Evolutionary conservation across 1,140 invertebrate genomes (phyloP), one percentile per base, ranked within the genome.

Genomic region (Papilio dardanus): DNA sequence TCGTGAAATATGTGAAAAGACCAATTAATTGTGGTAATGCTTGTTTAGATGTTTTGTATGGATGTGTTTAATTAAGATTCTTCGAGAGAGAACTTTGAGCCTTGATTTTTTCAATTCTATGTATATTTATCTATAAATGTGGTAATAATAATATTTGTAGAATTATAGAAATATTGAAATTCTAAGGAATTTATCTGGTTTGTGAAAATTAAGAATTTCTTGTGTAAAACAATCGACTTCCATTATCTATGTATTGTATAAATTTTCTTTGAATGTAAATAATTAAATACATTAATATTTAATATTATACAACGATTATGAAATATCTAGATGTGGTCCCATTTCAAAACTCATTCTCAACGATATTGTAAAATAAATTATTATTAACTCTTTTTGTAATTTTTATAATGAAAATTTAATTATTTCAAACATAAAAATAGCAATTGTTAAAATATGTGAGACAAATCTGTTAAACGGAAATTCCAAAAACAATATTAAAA

Each of bases 161-260:
- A 81, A 79, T 83, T 71, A 88, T 88, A 91, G 88, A 87, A 88
- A 89, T 89, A 89, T 83, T 83, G 74, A 79, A 80, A 78, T 68
- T 71, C 81, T 82, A 74, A 65, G 69, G 24, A 28, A 40, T 68
- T 35, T 35, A 37, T 37, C 3, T 31, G 31, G 37, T 21, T 68
- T 40, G 66, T 37, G 35, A 42, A 24, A 42, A 46, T 71, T 46
- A 50, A 5, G 28, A 46, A 30, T 28, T 68, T 14, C 10, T 35
- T 4, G n/a, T 67, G 6, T 35, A 67, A 67, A 67, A 14, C 40
- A 46, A 71, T 71, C 30, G 16, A 71, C 73, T 46, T 31, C 35
- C 40, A 74, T 76, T 75, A 35, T 46, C 66, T 78, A 24, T 74
- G 67, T 77, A 40, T 28, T 77, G 74, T 68, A 79, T 79, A 81